These are phyloP conservation scores for Porites cylindrica DNA, from an alignment of 92 coral and sea anemone genomes.

Conservation along the genomic window DNA sequence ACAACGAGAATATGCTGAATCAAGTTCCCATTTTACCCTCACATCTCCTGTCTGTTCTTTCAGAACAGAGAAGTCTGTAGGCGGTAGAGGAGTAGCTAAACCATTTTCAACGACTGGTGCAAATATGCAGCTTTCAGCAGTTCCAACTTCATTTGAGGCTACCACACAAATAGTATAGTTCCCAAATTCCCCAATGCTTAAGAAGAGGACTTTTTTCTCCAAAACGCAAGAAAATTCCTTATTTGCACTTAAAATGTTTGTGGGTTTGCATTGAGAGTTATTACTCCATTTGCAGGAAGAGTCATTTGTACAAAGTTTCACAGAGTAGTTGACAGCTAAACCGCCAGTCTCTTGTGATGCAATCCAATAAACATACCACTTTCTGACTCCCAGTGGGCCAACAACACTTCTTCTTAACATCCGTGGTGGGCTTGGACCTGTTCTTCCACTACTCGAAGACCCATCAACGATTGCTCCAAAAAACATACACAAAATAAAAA, in stretches of 20 bases:
- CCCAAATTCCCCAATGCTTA: background rate
- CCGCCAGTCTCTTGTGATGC: slow-evolving; percentile 32
- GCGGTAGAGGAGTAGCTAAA: background rate
- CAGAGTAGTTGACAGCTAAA: slow-evolving; percentile 24
- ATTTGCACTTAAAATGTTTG: background rate
- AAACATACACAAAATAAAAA: too few relatives aligned
- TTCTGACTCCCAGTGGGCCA: background rate
- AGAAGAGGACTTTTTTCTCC: too few relatives aligned
- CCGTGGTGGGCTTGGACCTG: slow-evolving; percentile 44
- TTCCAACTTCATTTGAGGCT: slow-evolving; percentile 23
- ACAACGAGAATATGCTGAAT: too few relatives aligned
- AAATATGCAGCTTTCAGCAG: background rate
- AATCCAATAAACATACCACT: background rate
- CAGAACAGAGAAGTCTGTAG: too few relatives aligned
- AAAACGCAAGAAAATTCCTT: slow-evolving; percentile 9
- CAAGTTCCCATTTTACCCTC: too few relatives aligned
- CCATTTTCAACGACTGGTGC: accelerated
- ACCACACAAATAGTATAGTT: background rate
- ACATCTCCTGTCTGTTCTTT: too few relatives aligned
- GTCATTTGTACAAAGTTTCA: slow-evolving; percentile 12
- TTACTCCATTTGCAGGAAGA: background rate
- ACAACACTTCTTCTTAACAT: slow-evolving; percentile 15
- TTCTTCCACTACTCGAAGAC: too few relatives aligned
- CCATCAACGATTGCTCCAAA: too few relatives aligned
- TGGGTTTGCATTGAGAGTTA: background rate